These are phyloP conservation scores for Typhlichthys eigenmanni DNA, from an alignment of 2,797 vertebrate species.

Conservation along the genomic window DNA sequence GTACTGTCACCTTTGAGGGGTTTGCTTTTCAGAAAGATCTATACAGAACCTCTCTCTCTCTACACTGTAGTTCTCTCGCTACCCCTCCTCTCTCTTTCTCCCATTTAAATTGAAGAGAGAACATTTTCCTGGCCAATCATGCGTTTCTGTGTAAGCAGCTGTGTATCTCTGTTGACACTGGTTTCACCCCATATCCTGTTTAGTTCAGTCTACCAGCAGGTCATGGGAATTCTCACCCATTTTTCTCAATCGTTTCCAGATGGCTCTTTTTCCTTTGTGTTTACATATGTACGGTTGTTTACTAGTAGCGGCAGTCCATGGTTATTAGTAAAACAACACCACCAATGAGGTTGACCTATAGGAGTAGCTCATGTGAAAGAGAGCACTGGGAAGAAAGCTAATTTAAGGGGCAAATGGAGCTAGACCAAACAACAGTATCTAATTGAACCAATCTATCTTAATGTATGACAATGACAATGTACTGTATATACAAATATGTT, in stretches of 20 bases:
- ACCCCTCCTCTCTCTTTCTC: too few relatives aligned
- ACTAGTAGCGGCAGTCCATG: not conserved
- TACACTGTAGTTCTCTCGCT: too few relatives aligned
- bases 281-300: not conserved
- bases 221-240: not conserved
- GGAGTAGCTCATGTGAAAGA: constrained; percentile 30
- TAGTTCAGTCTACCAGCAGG: constrained; percentile 12
- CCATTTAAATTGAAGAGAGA: too few relatives aligned
- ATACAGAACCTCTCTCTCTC: too few relatives aligned
- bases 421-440: constrained; percentile 66
- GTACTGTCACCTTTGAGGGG: constrained; percentile 34
- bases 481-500: too few relatives aligned
- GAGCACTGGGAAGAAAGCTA: constrained; percentile 62
- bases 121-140: constrained; percentile 1
- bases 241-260: not conserved
- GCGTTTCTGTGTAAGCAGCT: constrained; percentile 30
- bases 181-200: constrained; percentile 62
- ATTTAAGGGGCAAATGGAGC: constrained; percentile 65
- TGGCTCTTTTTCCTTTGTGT: not conserved
- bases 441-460: too few relatives aligned
- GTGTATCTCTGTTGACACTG: constrained; percentile 37
- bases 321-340: constrained; percentile 11
- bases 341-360: constrained; percentile 50
- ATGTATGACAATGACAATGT: too few relatives aligned
- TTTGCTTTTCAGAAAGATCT: too few relatives aligned